Percentiles rank a stretch among this genome's conserved stretches.
phyloP scores from a whole-genome alignment of 2,888 invertebrate genomes.

The Amblyteles armatorius region DNA sequence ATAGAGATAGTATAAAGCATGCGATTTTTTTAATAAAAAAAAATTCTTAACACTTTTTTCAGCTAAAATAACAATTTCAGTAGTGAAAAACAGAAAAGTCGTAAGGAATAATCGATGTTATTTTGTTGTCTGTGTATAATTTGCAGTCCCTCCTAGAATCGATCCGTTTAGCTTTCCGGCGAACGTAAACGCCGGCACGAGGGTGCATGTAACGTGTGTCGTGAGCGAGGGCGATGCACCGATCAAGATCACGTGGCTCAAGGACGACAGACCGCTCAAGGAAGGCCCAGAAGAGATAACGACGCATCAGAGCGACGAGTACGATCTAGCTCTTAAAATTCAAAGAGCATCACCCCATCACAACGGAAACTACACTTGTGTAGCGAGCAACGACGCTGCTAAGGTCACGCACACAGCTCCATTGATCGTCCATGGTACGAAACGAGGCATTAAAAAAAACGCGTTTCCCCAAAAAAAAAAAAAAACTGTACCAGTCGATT shows the following conservation, averaged over 20 bases:
- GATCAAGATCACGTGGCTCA: constrained; percentile 86
- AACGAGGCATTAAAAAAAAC: constrained; percentile 10
- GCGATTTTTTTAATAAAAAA: not conserved
- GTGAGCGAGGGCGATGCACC: constrained; percentile 86
- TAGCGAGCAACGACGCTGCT: constrained; percentile 85
- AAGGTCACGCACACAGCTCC: constrained; percentile 84
- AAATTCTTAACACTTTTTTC: not conserved
- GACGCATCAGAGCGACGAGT: constrained; percentile 82
- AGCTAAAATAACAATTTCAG: not conserved
- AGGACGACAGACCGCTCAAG: constrained; percentile 86
- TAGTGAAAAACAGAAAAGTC: not conserved
- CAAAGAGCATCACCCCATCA: constrained; percentile 85
- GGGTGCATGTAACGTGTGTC: constrained; percentile 85
- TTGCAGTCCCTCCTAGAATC: constrained; percentile 86
- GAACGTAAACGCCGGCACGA: constrained; percentile 84
- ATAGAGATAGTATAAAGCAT: constrained; percentile 21
- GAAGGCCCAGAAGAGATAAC: constrained; percentile 79
- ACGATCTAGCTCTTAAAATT: constrained; percentile 85
- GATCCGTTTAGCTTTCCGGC: constrained; percentile 85
- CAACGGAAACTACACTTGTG: constrained; percentile 86
- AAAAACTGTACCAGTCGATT: not conserved
- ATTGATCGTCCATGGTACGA: constrained; percentile 85
- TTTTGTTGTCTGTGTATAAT: constrained; percentile 74
- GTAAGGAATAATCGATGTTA: constrained; percentile 67
- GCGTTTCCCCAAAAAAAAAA: not conserved